Conservation (phyloP, 2,888 invertebrate species). For the Bruchidius siliquastri region DNA sequence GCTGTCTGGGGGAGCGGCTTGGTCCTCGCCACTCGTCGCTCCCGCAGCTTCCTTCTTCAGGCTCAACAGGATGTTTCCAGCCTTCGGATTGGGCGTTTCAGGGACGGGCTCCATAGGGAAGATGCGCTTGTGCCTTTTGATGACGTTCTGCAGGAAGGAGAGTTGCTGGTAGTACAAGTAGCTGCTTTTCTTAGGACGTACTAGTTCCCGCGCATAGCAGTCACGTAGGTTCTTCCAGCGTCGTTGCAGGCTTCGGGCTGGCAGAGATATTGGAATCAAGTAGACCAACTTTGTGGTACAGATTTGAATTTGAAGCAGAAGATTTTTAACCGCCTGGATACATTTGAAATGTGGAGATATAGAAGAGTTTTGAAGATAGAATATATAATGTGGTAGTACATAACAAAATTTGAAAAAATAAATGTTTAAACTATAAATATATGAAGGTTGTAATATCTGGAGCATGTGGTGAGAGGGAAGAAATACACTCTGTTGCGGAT, state of each 20-base stretch:
- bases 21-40: not conserved
- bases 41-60: not conserved
- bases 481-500: too few species aligned
- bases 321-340: too few species aligned
- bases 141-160: constrained; percentile 4
- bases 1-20: not conserved
- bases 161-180: constrained; percentile 7
- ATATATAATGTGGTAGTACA: too few species aligned
- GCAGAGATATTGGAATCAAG: too few species aligned
- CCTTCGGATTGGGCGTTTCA: not conserved
- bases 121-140: constrained; percentile 1
- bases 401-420: too few species aligned
- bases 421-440: too few species aligned
- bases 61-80: not conserved
- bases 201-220: constrained; percentile 4
- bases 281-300: too few species aligned
- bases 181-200: constrained; percentile 1
- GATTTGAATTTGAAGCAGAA: too few species aligned
- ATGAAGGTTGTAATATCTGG: too few species aligned
- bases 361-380: too few species aligned
- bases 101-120: not conserved
- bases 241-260: constrained; percentile 3
- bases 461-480: too few species aligned
- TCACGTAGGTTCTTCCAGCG: constrained; percentile 7
- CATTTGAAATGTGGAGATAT: too few species aligned